Base-by-base conservation (phyloP, 2,888 invertebrate genomes). In the Andrena bicolor region DNA sequence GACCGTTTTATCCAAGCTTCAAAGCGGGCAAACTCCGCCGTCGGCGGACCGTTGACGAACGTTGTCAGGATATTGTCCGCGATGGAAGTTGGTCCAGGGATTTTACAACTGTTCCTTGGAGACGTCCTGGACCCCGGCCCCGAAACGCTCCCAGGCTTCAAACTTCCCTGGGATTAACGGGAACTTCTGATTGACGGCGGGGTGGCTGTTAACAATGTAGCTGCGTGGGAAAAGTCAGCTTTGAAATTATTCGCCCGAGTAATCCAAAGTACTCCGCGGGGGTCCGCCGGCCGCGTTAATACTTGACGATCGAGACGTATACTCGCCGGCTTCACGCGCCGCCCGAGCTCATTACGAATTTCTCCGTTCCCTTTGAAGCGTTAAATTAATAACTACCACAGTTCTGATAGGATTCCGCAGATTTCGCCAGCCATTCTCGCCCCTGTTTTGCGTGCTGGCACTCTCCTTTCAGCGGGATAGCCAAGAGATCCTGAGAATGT, bases 321-420 rank as follows among this genome's bases (percentile, higher is more conserved):
- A 86, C 83, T 81, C 74, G 76, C 48, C 68, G 41, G 64, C 51
- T 49, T 32, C 35, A 32, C 64, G 58, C 41, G 81, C 72, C 74
- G 48, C 49, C 76, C 74, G 10, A 64, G 60, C 79, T 86, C 73
- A 81, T 86, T 83, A 83, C 48, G 68, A 78, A 79, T 86, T 79
- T 83, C 77, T 66, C 23, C 20, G 48, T 56, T 26, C 49, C 63
- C 49, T 76, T 74, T 71, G 8, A 69, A 71, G 61, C 66, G 70
- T 76, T 86, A 76, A 83, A 83, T 86, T 86, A 78, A 80, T 76
- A 86, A 83, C 72, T 74, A 61, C 60, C 80, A 16, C 48, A 71
- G 51, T 66, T 68, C 49, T 66, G 80, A 71, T 77, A 71, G 78
- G 71, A 80, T 80, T 76, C 51, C 70, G 26, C 28, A 20, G 70